Evolutionary conservation across 2,113 vertebrate species (phyloP).

Genomic region (Erpornis zantholeuca): DNA sequence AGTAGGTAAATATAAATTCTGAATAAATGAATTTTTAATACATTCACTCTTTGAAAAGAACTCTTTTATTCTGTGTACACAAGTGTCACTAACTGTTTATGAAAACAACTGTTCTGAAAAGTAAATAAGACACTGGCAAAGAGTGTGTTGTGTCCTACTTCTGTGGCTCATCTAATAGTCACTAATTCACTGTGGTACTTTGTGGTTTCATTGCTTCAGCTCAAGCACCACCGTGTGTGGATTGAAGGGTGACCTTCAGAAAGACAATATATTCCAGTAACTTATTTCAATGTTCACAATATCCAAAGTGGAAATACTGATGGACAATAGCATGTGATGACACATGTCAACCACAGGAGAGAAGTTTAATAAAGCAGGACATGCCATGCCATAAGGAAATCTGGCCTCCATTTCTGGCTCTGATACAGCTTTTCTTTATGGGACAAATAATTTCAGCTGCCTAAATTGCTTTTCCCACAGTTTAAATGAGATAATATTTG

Average conservation of each 20-base stretch:
- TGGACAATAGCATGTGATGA: neutral
- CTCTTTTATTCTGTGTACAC: slow-evolving; percentile 18
- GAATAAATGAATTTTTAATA: slow-evolving; percentile 61
- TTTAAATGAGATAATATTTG: neutral
- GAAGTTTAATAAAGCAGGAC: neutral
- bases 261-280: neutral
- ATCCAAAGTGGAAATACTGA: neutral
- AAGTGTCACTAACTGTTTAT: slow-evolving; percentile 30
- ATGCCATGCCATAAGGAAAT: neutral
- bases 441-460: neutral
- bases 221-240: neutral
- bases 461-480: neutral
- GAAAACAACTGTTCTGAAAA: slow-evolving; percentile 37
- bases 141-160: slow-evolving; percentile 4
- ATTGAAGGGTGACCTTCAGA: neutral
- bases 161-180: neutral
- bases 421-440: neutral
- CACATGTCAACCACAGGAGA: neutral
- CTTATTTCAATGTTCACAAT: neutral
- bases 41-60: slow-evolving; percentile 20
- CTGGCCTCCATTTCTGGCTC: neutral
- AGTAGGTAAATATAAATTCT: slow-evolving; percentile 35
- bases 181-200: neutral
- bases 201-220: neutral
- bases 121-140: slow-evolving; percentile 16